phyloP scores from a whole-genome alignment of 2,113 vertebrate genomes.

The Peromyscus californicus region DNA sequence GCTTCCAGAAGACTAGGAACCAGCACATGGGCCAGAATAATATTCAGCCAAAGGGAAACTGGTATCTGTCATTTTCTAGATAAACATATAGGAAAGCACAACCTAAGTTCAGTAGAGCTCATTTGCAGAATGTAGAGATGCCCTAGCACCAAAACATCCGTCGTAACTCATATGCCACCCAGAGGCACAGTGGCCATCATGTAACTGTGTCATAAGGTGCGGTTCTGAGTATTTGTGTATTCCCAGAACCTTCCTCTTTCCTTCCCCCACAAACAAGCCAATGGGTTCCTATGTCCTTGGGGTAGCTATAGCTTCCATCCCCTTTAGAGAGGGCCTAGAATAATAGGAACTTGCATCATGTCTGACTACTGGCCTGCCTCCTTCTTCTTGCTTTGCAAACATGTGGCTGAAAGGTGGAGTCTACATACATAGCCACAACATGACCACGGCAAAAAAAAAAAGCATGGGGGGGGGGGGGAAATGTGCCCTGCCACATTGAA shows the following conservation, averaged over 20 bases:
- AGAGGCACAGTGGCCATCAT: too few species aligned
- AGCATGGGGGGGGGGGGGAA: fast-evolving
- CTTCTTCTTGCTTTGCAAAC: not conserved
- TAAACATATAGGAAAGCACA: too few species aligned
- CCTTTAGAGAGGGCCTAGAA: not conserved
- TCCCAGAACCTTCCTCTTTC: not conserved
- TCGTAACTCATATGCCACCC: not conserved
- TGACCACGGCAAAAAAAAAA: not conserved
- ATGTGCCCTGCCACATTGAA: not conserved
- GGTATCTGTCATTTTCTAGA: not conserved
- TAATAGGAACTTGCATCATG: not conserved
- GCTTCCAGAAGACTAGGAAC: not conserved
- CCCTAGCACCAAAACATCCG: not conserved
- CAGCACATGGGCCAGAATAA: not conserved
- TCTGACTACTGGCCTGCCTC: not conserved
- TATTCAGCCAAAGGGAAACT: not conserved
- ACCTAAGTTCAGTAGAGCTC: not conserved
- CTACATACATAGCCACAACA: not conserved
- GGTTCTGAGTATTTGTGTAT: not conserved
- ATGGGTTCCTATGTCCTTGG: too few species aligned
- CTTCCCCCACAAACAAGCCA: not conserved
- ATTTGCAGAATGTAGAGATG: not conserved
- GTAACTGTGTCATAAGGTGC: not conserved
- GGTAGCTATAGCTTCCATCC: not conserved
- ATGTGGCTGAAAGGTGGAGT: not conserved